Evolutionary conservation across 2,888 invertebrate species (phyloP), one percentile per base, ranked within the genome.

Genomic region (Myopa testacea): DNA sequence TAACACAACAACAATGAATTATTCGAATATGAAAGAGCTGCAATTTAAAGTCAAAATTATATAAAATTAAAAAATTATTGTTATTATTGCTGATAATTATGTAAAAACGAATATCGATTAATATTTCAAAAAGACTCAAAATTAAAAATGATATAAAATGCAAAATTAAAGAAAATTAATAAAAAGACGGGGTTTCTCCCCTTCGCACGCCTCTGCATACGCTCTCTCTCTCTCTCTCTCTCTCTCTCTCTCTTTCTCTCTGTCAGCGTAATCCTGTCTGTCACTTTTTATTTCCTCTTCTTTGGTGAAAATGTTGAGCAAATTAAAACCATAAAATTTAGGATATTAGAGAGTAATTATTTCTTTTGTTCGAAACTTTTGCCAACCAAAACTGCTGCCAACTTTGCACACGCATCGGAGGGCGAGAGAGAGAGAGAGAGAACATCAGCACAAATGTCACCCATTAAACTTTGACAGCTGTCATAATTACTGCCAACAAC

Each of bases 391-490:
- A 71, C 16, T 68, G 37, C 19, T 10, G 40, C 38, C 37, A 68
- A 14, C 40, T 68, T 68, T 68, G 40, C n/a, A 10, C 40, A 40
- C 40, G 45, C 37, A 16, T 68, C 45, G 16, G 40, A 37, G 6
- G 10, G 8, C 10, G 68, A 38, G 40, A 4, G 40, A 52, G 70
- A n/a, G 45, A 34, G 14, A 71, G 55, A 26, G 52, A 60, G 26
- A 26, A 2, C n/a, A 40, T 38, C 60, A 52, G 69, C 50, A 73
- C 52, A 65, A 75, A 75, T 75, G 75, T 65, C 45, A 50, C 37
- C 75, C n/a, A 75, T 68, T 69, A 67, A 67, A 68, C 68, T 67
- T 78, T 79, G 79, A 79, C 79, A 79, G 77, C 79, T 79, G 79
- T 78, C 77, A 79, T 75, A 79, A 79, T 78, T 79, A 78, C 72